These are phyloP conservation scores for Scaptodrosophila latifasciaeformis DNA, from an alignment of 2,888 invertebrate species.

Conservation along the genomic window DNA sequence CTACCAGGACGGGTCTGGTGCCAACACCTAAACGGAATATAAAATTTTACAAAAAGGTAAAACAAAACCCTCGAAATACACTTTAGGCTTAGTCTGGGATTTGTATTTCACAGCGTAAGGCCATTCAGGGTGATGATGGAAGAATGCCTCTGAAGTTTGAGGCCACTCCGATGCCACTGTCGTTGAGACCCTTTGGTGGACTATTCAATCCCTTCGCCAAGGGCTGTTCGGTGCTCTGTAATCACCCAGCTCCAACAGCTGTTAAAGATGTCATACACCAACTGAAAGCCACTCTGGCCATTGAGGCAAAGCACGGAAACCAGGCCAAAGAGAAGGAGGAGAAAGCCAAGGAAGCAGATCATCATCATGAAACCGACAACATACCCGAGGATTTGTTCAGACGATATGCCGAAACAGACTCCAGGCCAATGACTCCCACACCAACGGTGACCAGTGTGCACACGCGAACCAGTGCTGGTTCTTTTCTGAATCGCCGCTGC, in stretches of 20 bases:
- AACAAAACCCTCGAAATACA: too few species aligned
- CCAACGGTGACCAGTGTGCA: constrained; percentile 85
- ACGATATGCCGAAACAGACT: constrained; percentile 89
- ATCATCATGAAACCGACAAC: constrained; percentile 76
- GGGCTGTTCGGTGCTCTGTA: constrained; percentile 88
- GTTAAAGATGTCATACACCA: constrained; percentile 83
- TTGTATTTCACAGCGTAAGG: constrained; percentile 34
- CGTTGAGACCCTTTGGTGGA: constrained; percentile 86
- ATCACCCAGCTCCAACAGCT: constrained; percentile 86
- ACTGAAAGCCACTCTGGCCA: constrained; percentile 82
- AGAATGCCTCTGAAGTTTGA: constrained; percentile 75
- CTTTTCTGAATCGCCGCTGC: constrained; percentile 78
- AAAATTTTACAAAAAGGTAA: constrained; percentile 50
- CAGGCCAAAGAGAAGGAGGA: constrained; percentile 33
- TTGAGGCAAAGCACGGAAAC: constrained; percentile 55
- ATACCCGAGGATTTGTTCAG: constrained; percentile 86
- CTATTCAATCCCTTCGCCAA: constrained; percentile 88
- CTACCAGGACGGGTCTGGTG: constrained; percentile 81
- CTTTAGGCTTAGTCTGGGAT: neutral
- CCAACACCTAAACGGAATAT: constrained; percentile 77
- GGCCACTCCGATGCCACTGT: constrained; percentile 82
- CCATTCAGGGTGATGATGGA: constrained; percentile 33
- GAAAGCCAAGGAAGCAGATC: constrained; percentile 22
- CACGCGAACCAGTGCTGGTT: constrained; percentile 80
- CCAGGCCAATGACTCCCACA: constrained; percentile 86